A percentile compares a stretch with the other conserved stretches of the same genome.
These are phyloP conservation scores for Vireo griseus DNA, from an alignment of 2,797 vertebrate genomes.

Conservation along the genomic window DNA sequence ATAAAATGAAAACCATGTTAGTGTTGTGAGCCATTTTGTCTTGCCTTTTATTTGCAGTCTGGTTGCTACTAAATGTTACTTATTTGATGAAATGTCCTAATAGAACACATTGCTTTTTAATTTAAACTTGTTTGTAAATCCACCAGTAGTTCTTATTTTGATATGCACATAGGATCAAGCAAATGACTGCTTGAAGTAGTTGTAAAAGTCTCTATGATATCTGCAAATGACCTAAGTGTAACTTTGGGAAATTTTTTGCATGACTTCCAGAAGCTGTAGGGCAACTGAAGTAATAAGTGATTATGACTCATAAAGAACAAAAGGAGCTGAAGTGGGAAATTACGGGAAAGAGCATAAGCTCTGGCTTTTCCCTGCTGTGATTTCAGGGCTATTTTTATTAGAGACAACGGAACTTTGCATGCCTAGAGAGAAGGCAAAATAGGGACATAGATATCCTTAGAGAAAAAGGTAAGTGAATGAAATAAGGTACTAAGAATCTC, in stretches of 20 bases:
- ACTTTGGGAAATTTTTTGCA: slow-evolving; percentile 29
- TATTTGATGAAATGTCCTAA: background rate
- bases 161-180: background rate
- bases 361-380: slow-evolving; percentile 14
- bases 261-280: slow-evolving; percentile 12
- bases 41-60: background rate
- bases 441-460: background rate
- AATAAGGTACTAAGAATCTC: background rate
- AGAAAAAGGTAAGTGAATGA: background rate
- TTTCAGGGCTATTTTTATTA: slow-evolving; percentile 11
- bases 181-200: background rate
- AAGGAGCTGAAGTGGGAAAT: slow-evolving; percentile 27
- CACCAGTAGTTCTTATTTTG: background rate
- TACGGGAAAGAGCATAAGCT: background rate
- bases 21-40: background rate
- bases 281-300: background rate
- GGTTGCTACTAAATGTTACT: background rate
- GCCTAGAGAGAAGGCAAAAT: background rate
- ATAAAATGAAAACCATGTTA: background rate
- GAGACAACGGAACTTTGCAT: background rate
- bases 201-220: background rate
- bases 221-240: slow-evolving; percentile 9
- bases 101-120: background rate
- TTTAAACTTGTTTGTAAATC: background rate
- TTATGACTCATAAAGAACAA: slow-evolving; percentile 29